A percentile compares a stretch with the other conserved stretches of the same genome.
Evolutionary conservation across 2,113 vertebrate species (phyloP).

Genomic region (Oncorhynchus tshawytscha): DNA sequence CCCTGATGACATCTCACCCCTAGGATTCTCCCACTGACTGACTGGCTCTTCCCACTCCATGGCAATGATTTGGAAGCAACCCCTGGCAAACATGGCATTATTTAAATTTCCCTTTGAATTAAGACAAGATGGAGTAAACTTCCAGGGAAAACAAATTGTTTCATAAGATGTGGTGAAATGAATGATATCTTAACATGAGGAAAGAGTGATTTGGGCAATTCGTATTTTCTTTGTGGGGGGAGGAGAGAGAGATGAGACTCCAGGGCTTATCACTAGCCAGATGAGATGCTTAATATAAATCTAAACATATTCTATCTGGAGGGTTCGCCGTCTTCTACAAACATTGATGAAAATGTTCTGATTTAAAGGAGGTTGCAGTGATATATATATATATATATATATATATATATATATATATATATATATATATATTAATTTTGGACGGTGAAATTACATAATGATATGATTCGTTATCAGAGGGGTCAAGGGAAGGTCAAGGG

Average conservation of each 20-base stretch:
- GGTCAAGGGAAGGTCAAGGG: constrained; percentile 9
- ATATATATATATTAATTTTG: constrained; percentile 32
- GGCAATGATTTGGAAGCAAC: constrained; percentile 70
- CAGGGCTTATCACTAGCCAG: constrained; percentile 37
- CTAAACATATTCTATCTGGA: constrained; percentile 49
- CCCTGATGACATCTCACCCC: constrained; percentile 64
- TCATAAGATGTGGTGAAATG: constrained; percentile 37
- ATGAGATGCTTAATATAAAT: constrained; percentile 47
- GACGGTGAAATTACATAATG: constrained; percentile 20
- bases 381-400: no score
- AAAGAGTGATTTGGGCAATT: constrained; percentile 26
- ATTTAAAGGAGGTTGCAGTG: constrained; percentile 34
- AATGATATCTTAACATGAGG: constrained; percentile 36
- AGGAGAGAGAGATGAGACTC: constrained; percentile 1
- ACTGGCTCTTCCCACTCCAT: constrained; percentile 48
- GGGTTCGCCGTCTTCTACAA: constrained; percentile 29
- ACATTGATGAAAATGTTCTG: constrained; percentile 33
- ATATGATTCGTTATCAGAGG: constrained; percentile 21
- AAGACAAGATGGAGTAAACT: constrained; percentile 12
- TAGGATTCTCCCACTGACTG: constrained; percentile 48
- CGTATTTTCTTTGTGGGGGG: constrained; percentile 18
- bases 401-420: no score
- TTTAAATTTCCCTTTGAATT: constrained; percentile 61
- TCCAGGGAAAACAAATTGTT: constrained; percentile 26
- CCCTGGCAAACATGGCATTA: constrained; percentile 61